phyloP scores from a whole-genome alignment of 2,888 invertebrate species.

The Amitus sp. region DNA sequence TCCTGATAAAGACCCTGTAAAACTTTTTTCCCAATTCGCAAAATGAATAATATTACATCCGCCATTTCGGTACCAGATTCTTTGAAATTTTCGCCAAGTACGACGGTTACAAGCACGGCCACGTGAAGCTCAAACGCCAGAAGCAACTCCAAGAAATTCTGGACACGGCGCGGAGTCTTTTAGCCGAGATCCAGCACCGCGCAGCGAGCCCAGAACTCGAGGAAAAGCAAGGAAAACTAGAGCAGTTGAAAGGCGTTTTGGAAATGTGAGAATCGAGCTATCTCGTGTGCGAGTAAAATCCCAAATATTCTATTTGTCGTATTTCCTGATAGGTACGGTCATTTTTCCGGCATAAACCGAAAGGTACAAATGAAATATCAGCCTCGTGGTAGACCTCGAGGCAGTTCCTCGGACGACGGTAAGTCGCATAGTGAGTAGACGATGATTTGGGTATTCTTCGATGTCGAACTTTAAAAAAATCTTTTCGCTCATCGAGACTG shows the following conservation, averaged over 20 bases:
- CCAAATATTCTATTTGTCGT: constrained; percentile 2
- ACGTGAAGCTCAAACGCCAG: constrained; percentile 96
- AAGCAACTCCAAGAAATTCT: constrained; percentile 97
- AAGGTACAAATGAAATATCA: constrained; percentile 99
- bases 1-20: too few species aligned
- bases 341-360: constrained; percentile 99
- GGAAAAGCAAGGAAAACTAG: constrained; percentile 96
- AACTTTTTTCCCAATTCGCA: too few species aligned
- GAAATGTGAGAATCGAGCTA: constrained; percentile 85
- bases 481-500: not conserved
- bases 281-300: too few species aligned
- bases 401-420: constrained; percentile 95
- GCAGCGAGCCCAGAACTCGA: constrained; percentile 92
- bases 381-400: constrained; percentile 90
- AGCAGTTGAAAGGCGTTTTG: constrained; percentile 97
- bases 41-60: too few species aligned
- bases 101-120: constrained; percentile 93
- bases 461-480: constrained; percentile 22
- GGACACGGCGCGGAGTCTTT: constrained; percentile 91
- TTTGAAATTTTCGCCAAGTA: constrained; percentile 99
- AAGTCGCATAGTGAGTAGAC: constrained; percentile 67
- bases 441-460: not conserved
- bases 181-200: constrained; percentile 89
- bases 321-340: constrained; percentile 83
- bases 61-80: constrained; percentile 73